Evolutionary conservation across 1,140 invertebrate genomes (phyloP).

Genomic region (Drosophila orena): DNA sequence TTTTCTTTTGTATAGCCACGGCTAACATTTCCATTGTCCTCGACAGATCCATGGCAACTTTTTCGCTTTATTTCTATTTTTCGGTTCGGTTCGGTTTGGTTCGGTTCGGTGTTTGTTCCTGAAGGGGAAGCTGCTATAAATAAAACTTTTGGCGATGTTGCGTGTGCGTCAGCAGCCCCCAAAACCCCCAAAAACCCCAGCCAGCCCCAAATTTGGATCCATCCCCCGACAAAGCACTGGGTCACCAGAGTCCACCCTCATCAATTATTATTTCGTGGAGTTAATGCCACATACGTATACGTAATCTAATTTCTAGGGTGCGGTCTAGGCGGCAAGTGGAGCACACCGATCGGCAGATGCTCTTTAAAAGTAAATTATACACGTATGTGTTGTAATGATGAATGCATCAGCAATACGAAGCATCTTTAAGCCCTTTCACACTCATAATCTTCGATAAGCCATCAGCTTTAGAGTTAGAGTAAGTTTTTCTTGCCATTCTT

Average conservation of each 20-base stretch:
- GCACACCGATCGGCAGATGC: not conserved
- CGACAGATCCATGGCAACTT: conserved; percentile 45
- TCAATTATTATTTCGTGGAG: conserved; percentile 43
- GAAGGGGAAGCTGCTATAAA: conserved; percentile 48
- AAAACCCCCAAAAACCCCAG: no score
- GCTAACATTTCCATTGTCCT: conserved; percentile 44
- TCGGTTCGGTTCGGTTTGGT: not conserved
- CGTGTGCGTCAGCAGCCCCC: conserved; percentile 32
- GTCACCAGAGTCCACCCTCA: conserved; percentile 34
- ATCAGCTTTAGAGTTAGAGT: conserved; percentile 11
- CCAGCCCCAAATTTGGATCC: not conserved
- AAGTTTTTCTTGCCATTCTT: not conserved
- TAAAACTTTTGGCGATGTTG: conserved; percentile 39
- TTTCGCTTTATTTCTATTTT: conserved; percentile 28
- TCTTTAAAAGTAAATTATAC: not conserved
- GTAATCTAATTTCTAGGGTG: conserved; percentile 24
- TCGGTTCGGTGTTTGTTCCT: conserved; percentile 9
- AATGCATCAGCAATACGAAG: not conserved
- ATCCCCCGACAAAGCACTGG: conserved; percentile 6
- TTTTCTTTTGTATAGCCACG: conserved; percentile 4
- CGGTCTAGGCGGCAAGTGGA: not conserved
- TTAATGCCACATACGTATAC: conserved; percentile 39
- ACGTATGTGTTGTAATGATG: not conserved
- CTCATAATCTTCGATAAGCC: not conserved
- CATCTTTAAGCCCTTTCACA: not conserved